Evolutionary conservation across 2,888 invertebrate species (phyloP).

Genomic region (Agrochola litura): DNA sequence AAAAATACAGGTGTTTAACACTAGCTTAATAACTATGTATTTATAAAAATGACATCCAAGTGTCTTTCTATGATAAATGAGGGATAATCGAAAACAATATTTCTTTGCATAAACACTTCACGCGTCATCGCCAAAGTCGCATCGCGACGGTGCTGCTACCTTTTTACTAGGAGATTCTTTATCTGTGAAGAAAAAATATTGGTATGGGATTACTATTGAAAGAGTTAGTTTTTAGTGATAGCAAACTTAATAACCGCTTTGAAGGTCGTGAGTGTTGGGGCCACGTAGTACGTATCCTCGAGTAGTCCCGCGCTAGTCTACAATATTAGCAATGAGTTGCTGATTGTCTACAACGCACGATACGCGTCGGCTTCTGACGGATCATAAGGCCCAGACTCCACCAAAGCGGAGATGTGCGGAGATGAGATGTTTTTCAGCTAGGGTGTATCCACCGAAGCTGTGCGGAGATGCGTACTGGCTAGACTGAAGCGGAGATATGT

Average conservation of each 20-base stretch:
- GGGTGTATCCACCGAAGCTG: too few relatives aligned
- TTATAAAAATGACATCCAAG: slow-evolving; percentile 39
- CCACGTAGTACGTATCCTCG: neutral
- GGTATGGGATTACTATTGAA: neutral
- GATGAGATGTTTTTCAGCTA: too few relatives aligned
- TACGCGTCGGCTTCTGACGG: neutral
- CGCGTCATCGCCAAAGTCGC: slow-evolving; percentile 75
- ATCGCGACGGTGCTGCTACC: slow-evolving; percentile 74
- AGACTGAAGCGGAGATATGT: too few relatives aligned
- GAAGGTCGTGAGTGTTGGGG: neutral
- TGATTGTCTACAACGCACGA: neutral
- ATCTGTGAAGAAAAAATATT: slow-evolving; percentile 62
- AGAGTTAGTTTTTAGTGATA: neutral
- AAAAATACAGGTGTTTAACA: slow-evolving; percentile 57
- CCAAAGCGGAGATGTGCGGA: too few relatives aligned
- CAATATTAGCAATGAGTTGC: neutral
- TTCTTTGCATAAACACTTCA: slow-evolving; percentile 43
- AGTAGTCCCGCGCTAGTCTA: neutral
- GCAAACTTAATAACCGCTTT: neutral
- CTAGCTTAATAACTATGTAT: slow-evolving; percentile 46
- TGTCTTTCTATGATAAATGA: slow-evolving; percentile 28
- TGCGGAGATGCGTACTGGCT: too few relatives aligned
- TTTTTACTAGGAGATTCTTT: slow-evolving; percentile 78
- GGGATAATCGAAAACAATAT: slow-evolving; percentile 44
- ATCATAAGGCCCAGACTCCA: neutral